Percentiles rank a stretch among this genome's conserved stretches.
These are phyloP conservation scores for Orthonevra nobilis DNA, from an alignment of 2,888 invertebrate species.

Conservation along the genomic window DNA sequence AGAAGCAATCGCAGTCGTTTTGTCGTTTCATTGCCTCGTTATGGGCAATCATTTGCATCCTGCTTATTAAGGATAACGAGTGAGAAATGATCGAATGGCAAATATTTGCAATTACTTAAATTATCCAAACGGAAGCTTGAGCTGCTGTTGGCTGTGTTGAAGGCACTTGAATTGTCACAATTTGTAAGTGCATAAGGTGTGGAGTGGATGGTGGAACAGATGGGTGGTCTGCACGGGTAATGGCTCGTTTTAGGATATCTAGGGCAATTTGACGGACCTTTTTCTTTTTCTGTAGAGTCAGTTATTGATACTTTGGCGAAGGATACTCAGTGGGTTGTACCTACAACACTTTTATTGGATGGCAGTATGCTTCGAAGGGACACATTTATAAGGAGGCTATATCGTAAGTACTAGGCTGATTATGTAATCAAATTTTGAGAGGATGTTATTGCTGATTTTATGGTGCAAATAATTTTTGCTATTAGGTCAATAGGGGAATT, in stretches of 20 bases:
- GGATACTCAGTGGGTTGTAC: too few relatives aligned
- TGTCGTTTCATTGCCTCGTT: conserved; percentile 65
- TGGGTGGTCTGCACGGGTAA: neutral
- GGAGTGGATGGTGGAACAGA: neutral
- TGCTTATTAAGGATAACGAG: conserved; percentile 65
- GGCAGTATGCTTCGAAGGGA: too few relatives aligned
- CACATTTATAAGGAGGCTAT: too few relatives aligned
- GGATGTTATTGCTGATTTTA: too few relatives aligned
- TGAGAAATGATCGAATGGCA: conserved; percentile 62
- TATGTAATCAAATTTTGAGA: too few relatives aligned
- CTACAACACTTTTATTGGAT: too few relatives aligned
- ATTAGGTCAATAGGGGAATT: too few relatives aligned
- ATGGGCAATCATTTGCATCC: conserved; percentile 67
- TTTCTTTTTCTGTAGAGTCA: too few relatives aligned
- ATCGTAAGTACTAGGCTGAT: too few relatives aligned
- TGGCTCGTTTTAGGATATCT: conserved; percentile 27
- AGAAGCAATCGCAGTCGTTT: conserved; percentile 46
- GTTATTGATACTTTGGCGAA: conserved; percentile 50
- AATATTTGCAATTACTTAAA: conserved; percentile 68
- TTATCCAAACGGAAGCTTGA: conserved; percentile 44
- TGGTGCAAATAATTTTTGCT: too few relatives aligned
- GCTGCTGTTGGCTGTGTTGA: neutral
- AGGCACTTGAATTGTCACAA: conserved; percentile 55
- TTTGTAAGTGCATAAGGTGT: conserved; percentile 30
- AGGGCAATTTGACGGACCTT: conserved; percentile 45